Conservation (phyloP, 2,888 invertebrate species). For the Amphimallon solstitiale region DNA sequence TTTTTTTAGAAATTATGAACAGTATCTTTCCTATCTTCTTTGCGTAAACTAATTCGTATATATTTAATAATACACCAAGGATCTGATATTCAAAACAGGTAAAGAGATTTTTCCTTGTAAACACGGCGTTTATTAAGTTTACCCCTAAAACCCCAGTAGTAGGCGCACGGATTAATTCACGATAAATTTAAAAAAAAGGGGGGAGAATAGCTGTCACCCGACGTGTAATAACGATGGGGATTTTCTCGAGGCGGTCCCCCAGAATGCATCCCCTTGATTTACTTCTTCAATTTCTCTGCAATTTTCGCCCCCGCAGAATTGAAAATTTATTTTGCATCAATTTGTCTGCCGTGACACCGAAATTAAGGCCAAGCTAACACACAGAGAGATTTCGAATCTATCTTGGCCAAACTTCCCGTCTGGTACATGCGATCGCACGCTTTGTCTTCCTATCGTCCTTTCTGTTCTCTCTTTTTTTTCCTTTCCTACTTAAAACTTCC, state of each 20-base stretch:
- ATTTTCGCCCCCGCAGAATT: conserved; percentile 23
- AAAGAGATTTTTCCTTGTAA: not conserved
- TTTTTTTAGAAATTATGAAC: no score
- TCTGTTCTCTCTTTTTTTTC: no score
- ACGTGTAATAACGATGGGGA: not conserved
- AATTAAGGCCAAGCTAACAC: not conserved
- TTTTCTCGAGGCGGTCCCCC: not conserved
- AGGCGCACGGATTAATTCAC: conserved; percentile 5
- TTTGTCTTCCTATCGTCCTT: not conserved
- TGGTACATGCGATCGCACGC: not conserved
- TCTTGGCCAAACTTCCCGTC: not conserved
- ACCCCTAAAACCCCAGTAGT: not conserved
- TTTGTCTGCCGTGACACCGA: conserved; percentile 17
- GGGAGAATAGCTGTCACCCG: not conserved
- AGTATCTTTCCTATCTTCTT: no score
- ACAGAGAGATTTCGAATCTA: conserved; percentile 18
- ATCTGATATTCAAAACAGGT: conserved; percentile 5
- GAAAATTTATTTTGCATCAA: conserved; percentile 23
- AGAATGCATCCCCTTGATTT: conserved; percentile 15
- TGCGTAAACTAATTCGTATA: no score
- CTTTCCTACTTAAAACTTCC: no score
- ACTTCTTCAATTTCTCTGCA: conserved; percentile 18
- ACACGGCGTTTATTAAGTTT: conserved; percentile 10
- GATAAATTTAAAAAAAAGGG: conserved; percentile 20
- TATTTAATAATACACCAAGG: no score